Conservation (phyloP, 2,888 invertebrate species). For the Xestia sexstrigata region DNA sequence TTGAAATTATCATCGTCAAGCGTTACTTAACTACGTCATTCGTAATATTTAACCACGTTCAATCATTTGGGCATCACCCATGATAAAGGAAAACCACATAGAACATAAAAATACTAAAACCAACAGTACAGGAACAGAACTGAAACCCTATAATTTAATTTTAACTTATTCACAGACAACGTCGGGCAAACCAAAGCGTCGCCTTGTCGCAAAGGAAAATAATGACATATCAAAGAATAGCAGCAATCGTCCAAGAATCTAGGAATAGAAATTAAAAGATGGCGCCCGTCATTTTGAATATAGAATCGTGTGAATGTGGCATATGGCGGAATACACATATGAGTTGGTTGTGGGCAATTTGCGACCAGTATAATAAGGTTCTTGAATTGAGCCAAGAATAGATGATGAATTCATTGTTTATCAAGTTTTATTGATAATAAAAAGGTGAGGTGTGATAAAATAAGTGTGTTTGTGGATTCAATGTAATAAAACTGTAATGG, state of each 20-base stretch:
- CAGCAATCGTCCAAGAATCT: conserved; percentile 43
- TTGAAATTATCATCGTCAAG: background rate
- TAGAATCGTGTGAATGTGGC: conserved; percentile 56
- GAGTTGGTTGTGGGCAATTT: conserved; percentile 41
- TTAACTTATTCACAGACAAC: conserved; percentile 26
- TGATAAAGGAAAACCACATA: background rate
- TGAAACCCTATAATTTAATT: conserved; percentile 43
- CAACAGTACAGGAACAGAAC: conserved; percentile 12
- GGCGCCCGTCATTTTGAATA: conserved; percentile 51
- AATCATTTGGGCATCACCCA: background rate
- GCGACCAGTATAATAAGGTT: conserved; percentile 32
- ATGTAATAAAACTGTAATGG: background rate
- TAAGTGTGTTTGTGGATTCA: background rate
- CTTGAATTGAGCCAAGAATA: conserved; percentile 40
- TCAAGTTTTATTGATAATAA: conserved; percentile 17
- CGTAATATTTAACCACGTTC: background rate
- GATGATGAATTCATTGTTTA: conserved; percentile 20
- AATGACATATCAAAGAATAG: conserved; percentile 44
- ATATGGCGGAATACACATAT: conserved; percentile 38
- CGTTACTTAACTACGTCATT: background rate
- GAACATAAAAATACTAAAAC: conserved; percentile 2
- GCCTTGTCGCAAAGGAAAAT: conserved; percentile 34
- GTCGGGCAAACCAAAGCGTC: conserved; percentile 17
- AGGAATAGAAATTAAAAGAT: conserved; percentile 50
- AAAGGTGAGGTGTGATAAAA: background rate